Conservation (phyloP, 2,797 vertebrate species). For the Apodemus agrarius region DNA sequence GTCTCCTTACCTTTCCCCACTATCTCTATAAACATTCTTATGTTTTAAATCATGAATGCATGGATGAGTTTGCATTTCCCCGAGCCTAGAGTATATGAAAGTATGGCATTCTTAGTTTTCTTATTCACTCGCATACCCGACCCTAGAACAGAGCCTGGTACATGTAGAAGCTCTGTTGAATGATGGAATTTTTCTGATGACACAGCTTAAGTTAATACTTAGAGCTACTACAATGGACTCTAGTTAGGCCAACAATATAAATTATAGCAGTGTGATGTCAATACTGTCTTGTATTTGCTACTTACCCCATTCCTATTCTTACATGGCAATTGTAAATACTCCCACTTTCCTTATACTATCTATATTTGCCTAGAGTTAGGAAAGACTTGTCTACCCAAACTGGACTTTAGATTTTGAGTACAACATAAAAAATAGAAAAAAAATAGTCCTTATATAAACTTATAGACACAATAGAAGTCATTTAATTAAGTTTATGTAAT, state of each 20-base stretch:
- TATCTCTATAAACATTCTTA: background rate
- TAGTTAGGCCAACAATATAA: background rate
- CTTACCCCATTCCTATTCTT: constrained; percentile 3
- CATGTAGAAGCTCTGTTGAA: background rate
- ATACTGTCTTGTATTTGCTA: background rate
- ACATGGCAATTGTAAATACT: background rate
- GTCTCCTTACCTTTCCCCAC: background rate
- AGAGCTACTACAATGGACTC: background rate
- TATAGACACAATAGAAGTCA: background rate
- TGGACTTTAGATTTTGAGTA: background rate
- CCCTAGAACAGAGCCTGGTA: background rate
- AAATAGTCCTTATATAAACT: background rate
- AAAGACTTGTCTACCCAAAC: background rate
- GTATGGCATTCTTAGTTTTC: background rate
- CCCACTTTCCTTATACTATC: background rate
- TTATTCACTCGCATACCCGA: background rate
- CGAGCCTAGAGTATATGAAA: background rate
- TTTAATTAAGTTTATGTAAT: constrained; percentile 16
- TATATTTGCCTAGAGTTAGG: background rate
- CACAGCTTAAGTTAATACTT: background rate
- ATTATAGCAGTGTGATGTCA: background rate
- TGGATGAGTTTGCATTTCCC: background rate
- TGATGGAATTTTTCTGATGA: background rate
- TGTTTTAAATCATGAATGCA: constrained; percentile 28
- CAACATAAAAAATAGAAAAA: constrained; percentile 1